Base-by-base conservation (phyloP, 1,140 invertebrate species). In the Akabosia matsudoensis region DNA sequence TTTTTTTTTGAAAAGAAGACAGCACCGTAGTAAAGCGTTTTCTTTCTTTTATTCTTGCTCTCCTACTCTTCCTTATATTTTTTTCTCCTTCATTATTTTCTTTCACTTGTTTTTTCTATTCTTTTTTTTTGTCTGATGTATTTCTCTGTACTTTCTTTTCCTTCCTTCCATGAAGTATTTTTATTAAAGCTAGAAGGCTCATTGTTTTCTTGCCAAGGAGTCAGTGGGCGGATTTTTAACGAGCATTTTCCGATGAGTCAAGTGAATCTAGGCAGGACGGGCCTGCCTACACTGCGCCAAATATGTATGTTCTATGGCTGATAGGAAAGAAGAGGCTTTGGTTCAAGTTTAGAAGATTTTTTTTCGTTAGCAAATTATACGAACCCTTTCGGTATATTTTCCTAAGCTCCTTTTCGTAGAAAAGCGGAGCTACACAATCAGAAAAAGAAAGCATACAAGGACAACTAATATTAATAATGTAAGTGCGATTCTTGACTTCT, bases 181-280 rank as follows among this genome's bases (percentile, higher is more conserved):
- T 61, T 22, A 10, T 30, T 30, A 67, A 28, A 45, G 37, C 37
- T 45, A 45, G 61, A 67, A 24, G 24, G 61, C 61, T 31, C 30
- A 67, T 67, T 67, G 26, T 31, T 30, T 67, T 67, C 61, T 67
- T 67, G 61, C 61, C 61, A 67, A 67, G 61, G 61, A 67, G 61
- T 67, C 28, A 31, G 61, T 67, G 28, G 61, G 61, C 61, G 61
- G 61, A 67, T 67, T 67, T 67, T 67, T 67, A 67, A 67, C 61
- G 61, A 67, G 61, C 61, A 30, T 67, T 67, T 67, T 67, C 61
- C 61, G 61, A 67, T 67, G 61, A 67, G 61, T 67, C 61, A 67
- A 67, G 61, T 67, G 61, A 67, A 67, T 31, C 61, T 31, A 67
- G 31, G 54, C 28, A 67, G 30, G 13, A 31, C 61, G 61, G 61